Evolutionary conservation across 1,140 invertebrate species (phyloP), one percentile per base, ranked within the genome.

Genomic region (Heterodera schachtii): DNA sequence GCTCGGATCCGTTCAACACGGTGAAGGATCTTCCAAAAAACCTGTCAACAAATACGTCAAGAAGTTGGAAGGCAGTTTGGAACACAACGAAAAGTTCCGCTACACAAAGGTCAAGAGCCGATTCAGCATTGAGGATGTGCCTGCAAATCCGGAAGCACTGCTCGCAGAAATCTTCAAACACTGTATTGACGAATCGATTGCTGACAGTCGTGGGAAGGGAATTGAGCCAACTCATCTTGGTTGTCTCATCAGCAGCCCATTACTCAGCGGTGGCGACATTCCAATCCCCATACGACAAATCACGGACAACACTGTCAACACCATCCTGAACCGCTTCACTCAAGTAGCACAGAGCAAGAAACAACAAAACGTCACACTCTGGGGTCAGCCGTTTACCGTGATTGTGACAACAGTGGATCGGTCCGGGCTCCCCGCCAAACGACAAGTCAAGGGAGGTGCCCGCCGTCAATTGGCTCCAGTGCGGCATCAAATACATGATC

Each of bases 331-430:
- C 31, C 31, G 31, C 31, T 31, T 31, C 0, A 13, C 31, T 19
- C 71, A 21, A 73, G 16, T 73, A 0, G 71, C 43, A 5, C 71
- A 73, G 4, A 73, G 71, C 5, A 73, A 73, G 8, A 16, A 73
- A 73, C 71, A 73, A 21, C 16, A 73, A 4, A 49, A n/a, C 3
- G 19, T 21, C 4, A 44, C 16, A 16, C 31, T 73, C 31, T 19
- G 31, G 16, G 71, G 71, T 4, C 16, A 73, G n/a, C 71, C 71
- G 16, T 73, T 73, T 21, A 73, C 11, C 19, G 71, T 73, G 16
- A n/a, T 21, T 5, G 7, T 73, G 16, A 73, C 71, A 73, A 73
- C 71, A 0, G 71, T 73, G 4, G 71, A 73, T 16, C 71, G 71
- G 16, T 6, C 7, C 47, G 71, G 43, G 19, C 19, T 73, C 3